These are phyloP conservation scores for Nilaparvata lugens DNA, from an alignment of 1,140 invertebrate species.

Conservation along the genomic window DNA sequence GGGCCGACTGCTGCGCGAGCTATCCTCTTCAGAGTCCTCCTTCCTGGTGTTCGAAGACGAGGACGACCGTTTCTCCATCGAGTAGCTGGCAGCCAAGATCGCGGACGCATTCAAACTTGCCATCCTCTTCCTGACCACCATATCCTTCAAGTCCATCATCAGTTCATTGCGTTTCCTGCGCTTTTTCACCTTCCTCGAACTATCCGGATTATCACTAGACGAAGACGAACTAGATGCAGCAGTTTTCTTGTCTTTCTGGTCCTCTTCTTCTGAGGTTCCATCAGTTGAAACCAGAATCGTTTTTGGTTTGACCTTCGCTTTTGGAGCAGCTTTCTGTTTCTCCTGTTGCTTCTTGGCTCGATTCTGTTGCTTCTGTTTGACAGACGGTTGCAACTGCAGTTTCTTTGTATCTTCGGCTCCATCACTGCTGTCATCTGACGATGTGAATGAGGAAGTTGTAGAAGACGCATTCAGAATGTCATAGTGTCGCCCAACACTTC, in stretches of 20 bases:
- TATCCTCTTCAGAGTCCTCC: constrained; percentile 38
- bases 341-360: constrained; percentile 2
- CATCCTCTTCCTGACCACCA: constrained; percentile 84
- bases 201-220: constrained; percentile 21
- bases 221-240: constrained; percentile 29
- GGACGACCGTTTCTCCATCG: constrained; percentile 56
- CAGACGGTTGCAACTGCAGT: constrained; percentile 7
- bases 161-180: constrained; percentile 51
- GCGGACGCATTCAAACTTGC: constrained; percentile 87
- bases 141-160: constrained; percentile 75
- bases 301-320: constrained; percentile 7
- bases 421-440: constrained; percentile 36
- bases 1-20: constrained; percentile 6
- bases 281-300: constrained; percentile 2
- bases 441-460: constrained; percentile 37
- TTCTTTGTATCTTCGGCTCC: constrained; percentile 31
- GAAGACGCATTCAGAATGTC: constrained; percentile 56
- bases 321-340: background rate
- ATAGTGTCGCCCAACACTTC: constrained; percentile 73
- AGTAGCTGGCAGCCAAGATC: constrained; percentile 82
- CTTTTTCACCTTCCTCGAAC: constrained; percentile 34
- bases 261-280: constrained; percentile 16
- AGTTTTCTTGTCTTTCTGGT: constrained; percentile 29
- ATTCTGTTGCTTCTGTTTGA: constrained; percentile 13
- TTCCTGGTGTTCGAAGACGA: constrained; percentile 38